Evolutionary conservation across 2,797 vertebrate species (phyloP).

Genomic region (Australoheros facetus): DNA sequence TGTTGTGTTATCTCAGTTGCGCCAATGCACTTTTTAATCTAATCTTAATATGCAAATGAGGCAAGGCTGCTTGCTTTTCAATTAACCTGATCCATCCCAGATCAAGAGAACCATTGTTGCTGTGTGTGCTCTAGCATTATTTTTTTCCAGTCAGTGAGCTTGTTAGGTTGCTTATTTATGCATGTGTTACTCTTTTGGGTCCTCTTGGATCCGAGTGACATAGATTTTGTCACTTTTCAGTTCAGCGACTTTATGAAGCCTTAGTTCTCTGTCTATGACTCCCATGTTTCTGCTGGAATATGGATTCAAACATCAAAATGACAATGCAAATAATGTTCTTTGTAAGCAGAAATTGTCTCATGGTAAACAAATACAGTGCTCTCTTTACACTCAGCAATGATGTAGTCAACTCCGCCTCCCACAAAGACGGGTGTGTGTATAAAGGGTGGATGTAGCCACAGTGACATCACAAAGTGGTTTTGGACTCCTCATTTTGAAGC

Average conservation of each 20-base stretch:
- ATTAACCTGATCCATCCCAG: neutral
- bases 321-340: neutral
- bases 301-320: neutral
- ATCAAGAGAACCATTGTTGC: neutral
- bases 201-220: neutral
- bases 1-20: neutral
- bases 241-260: neutral
- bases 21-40: neutral
- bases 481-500: neutral
- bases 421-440: neutral
- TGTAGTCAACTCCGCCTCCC: neutral
- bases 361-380: neutral
- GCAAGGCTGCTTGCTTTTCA: neutral
- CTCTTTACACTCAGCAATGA: neutral
- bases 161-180: neutral
- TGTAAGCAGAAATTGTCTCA: neutral
- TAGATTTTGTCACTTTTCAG: neutral
- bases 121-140: neutral
- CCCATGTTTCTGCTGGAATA: neutral
- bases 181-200: neutral
- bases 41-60: neutral
- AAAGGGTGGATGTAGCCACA: neutral
- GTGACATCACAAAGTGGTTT: neutral
- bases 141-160: neutral
- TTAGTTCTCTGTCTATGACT: neutral